These are phyloP conservation scores for Actinemys pallida DNA, from an alignment of 2,113 vertebrate genomes.

Conservation along the genomic window DNA sequence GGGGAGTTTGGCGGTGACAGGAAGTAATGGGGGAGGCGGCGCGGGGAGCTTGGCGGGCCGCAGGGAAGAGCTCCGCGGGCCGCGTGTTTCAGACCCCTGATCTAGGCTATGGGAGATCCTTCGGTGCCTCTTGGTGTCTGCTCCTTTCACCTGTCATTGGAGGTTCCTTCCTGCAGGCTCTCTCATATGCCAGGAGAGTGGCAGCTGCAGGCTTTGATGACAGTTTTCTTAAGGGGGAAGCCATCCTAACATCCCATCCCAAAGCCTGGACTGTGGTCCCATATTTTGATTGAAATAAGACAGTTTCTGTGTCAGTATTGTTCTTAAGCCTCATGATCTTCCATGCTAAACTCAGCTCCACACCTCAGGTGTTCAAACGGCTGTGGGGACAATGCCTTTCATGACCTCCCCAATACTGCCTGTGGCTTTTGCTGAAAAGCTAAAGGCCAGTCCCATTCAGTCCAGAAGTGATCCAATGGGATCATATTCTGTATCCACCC, in stretches of 20 bases:
- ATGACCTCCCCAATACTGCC: background rate
- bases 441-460: background rate
- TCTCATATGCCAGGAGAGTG: too few relatives aligned
- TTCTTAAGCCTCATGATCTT: background rate
- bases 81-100: background rate
- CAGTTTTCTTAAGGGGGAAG: fast-evolving
- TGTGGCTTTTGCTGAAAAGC: background rate
- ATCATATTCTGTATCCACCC: background rate
- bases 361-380: background rate
- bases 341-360: background rate
- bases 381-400: background rate
- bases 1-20: too few relatives aligned
- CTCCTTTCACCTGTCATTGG: background rate
- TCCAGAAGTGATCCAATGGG: background rate
- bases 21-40: too few relatives aligned
- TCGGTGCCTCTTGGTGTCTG: background rate
- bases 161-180: background rate
- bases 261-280: background rate
- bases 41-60: too few relatives aligned
- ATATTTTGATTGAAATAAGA: background rate
- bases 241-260: background rate
- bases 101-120: fast-evolving
- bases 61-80: too few relatives aligned
- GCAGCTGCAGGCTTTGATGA: background rate
- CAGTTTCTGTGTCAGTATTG: background rate